Evolutionary conservation across 2,113 vertebrate species (phyloP), one percentile per base, ranked within the genome.

Genomic region (Phalacrocorax carbo): DNA sequence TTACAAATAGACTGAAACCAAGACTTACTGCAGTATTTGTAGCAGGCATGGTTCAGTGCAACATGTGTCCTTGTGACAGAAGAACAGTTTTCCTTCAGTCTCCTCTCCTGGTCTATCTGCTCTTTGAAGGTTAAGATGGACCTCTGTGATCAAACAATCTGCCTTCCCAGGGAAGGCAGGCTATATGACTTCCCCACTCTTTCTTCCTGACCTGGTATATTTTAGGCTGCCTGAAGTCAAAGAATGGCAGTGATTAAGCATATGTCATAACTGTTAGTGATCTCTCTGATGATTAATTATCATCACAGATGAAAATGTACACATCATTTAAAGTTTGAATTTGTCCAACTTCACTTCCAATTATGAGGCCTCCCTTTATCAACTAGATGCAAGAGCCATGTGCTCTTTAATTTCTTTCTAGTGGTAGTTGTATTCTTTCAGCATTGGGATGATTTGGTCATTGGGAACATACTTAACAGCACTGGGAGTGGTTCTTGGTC

Each of bases 261-360:
- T 49, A 49, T 5, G 1, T 30, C 30, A 40, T 22, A 34, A 73
- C 19, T 9, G 38, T 71, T 62, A 32, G 22, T 19, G 29, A 66
- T 44, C 10, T 7, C 0, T 6, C 32, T 27, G 69, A 8, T 38
- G 15, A 73, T 64, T 60, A 82, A 16, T 34, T 87, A n/a, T 21
- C 3, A 2, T 32, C 7, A 34, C 0, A 2, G 23, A 60, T 46
- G 5, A 69, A 89, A 90, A 62, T 48, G 5, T 27, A 2, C 18
- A 30, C n/a, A 51, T 57, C 5, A 40, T 78, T 49, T 49, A 34
- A 29, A 0, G 5, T 65, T 10, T 55, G 18, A 60, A 51, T 55
- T 85, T 65, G 2, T 22, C 32, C 18, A 69, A 25, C 9, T 60
- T 69, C 36, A 22, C 17, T 49, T 88, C 32, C 12, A 57, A 3